Base-by-base conservation (phyloP, 2,113 vertebrate genomes). In the Lynx canadensis region DNA sequence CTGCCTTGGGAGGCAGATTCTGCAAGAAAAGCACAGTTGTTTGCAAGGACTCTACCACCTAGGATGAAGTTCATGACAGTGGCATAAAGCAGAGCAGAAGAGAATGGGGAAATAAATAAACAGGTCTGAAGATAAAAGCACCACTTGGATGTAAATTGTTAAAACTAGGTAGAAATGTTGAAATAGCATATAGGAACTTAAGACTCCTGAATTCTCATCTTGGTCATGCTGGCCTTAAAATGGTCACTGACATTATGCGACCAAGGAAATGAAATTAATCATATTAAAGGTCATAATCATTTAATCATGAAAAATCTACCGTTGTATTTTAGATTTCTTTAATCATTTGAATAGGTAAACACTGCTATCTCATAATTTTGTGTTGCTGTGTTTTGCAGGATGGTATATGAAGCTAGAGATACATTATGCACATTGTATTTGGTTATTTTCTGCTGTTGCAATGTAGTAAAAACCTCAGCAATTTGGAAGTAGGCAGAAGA, bases 181-280 rank as follows among this genome's bases (percentile, higher is more conserved):
- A 96, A 94, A 87, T 74, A 71, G 11, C 15, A 89, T 50, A 65
- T n/a, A 66, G 0, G 21, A 95, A 86, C 66, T 82, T 85, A 23
- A 92, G 38, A 88, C 12, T 82, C 68, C 79, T 79, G 60, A 89
- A 48, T 93, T 95, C 66, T 85, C 33, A 55, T 92, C 13, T 91
- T 94, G 10, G 45, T 48, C 29, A 57, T 82, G 21, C 31, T 68
- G 80, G 15, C 79, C 19, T 85, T 73, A 84, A 90, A 89, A 76
- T 25, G 12, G 65, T 76, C 38, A 80, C 45, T 86, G 63, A 94
- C 89, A 33, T 88, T 41, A n/a, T 45, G 50, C 3, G 45, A 19
- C 50, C 29, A 66, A 1, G 80, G 60, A 93, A 50, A 74, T 84
- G 50, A 95, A 80, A 55, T 79, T 65, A 95, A 33, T 83, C n/a